Conservation (phyloP, 2,113 vertebrate genomes). For the Hippocampus guttulatus region DNA sequence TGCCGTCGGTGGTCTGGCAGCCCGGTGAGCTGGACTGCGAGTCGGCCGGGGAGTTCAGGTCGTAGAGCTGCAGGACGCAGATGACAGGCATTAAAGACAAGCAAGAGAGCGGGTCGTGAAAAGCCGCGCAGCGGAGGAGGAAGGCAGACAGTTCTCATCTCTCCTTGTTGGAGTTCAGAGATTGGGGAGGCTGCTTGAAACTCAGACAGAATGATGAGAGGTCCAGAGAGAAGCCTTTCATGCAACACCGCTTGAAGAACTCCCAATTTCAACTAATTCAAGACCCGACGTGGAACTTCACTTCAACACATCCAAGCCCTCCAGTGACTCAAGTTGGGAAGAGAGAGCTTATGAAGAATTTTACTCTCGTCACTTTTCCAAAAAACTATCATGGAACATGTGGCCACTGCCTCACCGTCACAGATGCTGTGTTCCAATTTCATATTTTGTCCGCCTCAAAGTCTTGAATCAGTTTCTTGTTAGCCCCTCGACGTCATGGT, state of each 20-base stretch:
- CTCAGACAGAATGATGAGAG: neutral
- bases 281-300: neutral
- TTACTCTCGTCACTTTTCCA: neutral
- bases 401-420: neutral
- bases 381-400: neutral
- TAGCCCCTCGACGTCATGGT: too few relatives aligned
- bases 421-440: neutral
- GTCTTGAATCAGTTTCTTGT: too few relatives aligned
- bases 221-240: neutral
- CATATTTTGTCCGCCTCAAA: neutral
- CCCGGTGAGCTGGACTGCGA: slow-evolving; percentile 79
- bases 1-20: slow-evolving; percentile 76
- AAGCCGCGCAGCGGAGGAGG: neutral
- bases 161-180: neutral
- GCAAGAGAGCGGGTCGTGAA: neutral
- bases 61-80: slow-evolving; percentile 68
- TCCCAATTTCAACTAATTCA: neutral
- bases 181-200: neutral
- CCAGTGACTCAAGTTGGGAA: neutral
- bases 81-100: neutral
- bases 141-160: neutral
- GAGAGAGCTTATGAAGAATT: neutral
- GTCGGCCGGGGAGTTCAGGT: slow-evolving; percentile 80
- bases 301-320: neutral
- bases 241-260: neutral